Conservation (phyloP, 2,113 vertebrate species). For the Sitta europaea region DNA sequence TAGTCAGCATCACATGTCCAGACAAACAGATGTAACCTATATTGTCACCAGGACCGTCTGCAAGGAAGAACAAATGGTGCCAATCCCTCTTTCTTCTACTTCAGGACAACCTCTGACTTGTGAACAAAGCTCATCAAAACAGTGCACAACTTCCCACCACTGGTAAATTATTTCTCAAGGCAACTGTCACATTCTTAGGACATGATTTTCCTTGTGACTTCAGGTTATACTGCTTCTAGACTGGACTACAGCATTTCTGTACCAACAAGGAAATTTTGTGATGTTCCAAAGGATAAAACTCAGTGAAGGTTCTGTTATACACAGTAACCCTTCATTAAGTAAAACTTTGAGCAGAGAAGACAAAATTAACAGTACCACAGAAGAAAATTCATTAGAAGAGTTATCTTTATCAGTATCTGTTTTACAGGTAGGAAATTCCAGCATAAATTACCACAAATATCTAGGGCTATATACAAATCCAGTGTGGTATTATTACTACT, state of each 20-base stretch:
- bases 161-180: neutral
- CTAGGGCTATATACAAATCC: neutral
- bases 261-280: neutral
- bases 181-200: neutral
- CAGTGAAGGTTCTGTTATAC: neutral
- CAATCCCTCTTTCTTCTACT: neutral
- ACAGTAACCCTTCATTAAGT: neutral
- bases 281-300: neutral
- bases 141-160: neutral
- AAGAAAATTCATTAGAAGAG: neutral
- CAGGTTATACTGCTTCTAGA: neutral
- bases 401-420: neutral
- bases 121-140: neutral
- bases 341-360: neutral
- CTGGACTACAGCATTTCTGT: neutral
- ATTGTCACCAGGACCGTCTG: neutral
- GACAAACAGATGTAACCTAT: slow-evolving; percentile 1
- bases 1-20: neutral
- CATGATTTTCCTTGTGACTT: neutral
- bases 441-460: neutral
- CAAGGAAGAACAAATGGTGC: neutral
- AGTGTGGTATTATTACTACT: neutral
- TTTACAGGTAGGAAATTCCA: neutral
- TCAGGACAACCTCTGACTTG: neutral
- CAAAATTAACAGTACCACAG: neutral